These are phyloP conservation scores for Aphelenchoides avenae DNA, from an alignment of 1,140 invertebrate species.

Conservation along the genomic window DNA sequence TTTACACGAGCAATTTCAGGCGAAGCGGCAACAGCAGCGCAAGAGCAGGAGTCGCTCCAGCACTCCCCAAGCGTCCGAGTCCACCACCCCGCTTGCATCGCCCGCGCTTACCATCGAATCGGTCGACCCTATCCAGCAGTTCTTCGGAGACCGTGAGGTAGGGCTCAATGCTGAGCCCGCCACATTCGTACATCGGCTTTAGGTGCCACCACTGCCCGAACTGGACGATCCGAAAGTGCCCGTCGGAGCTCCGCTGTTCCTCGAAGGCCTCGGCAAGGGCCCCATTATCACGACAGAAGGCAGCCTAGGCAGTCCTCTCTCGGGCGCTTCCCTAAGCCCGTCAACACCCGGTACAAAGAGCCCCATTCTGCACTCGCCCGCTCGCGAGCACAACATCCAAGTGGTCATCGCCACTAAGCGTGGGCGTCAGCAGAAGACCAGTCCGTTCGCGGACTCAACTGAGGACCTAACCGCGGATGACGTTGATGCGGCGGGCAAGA, in stretches of 20 bases:
- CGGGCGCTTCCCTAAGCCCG: constrained; percentile 12
- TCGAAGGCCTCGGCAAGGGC: constrained; percentile 35
- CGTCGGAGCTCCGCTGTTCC: constrained; percentile 50
- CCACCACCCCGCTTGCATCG: constrained; percentile 48
- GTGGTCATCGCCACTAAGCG: constrained; percentile 30
- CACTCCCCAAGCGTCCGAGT: constrained; percentile 30
- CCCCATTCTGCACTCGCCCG: constrained; percentile 39
- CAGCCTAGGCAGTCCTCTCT: constrained; percentile 15
- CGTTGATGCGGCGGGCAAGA: background rate
- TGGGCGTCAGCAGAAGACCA: background rate
- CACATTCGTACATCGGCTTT: constrained; percentile 9
- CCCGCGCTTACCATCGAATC: constrained; percentile 47
- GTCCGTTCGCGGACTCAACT: background rate
- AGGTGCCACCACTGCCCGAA: constrained; percentile 37
- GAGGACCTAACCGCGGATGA: constrained; percentile 8
- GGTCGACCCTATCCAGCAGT: constrained; percentile 27
- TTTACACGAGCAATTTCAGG: no score
- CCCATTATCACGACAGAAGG: constrained; percentile 11
- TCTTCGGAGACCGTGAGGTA: constrained; percentile 46
- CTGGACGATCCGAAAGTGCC: constrained; percentile 45
- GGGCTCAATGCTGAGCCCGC: constrained; percentile 5
- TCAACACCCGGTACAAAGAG: constrained; percentile 47
- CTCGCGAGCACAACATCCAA: constrained; percentile 51
- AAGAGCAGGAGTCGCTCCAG: constrained; percentile 36
- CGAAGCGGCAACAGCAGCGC: no score